Percentiles rank a stretch among this genome's conserved stretches.
Conservation (phyloP, 1,140 invertebrate genomes). For the Drosophila orosa region DNA sequence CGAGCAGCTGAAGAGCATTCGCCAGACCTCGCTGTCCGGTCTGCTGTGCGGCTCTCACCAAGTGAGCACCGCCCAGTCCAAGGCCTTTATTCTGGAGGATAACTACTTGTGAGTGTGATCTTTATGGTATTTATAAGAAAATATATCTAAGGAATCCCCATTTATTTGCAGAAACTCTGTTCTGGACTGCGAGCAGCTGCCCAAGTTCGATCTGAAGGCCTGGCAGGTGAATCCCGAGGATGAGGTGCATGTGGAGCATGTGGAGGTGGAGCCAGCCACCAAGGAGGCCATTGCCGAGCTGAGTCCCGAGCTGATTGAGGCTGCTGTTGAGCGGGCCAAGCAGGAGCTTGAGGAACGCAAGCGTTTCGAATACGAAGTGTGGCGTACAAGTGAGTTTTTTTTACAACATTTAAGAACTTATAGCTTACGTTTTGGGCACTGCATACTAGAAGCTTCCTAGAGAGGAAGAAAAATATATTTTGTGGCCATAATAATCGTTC, state of each 20-base stretch:
- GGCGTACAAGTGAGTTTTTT: conserved; percentile 84
- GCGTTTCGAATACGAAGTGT: conserved; percentile 91
- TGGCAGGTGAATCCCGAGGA: conserved; percentile 59
- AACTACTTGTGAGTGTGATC: conserved; percentile 89
- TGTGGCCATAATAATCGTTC: no score
- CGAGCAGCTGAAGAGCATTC: conserved; percentile 89
- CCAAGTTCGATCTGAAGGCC: conserved; percentile 86
- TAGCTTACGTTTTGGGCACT: rapidly evolving
- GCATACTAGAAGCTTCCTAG: no score
- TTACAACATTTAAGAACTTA: no score
- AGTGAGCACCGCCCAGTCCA: conserved; percentile 89
- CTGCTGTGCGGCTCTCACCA: conserved; percentile 80
- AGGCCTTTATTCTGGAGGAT: conserved; percentile 94
- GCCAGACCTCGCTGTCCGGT: conserved; percentile 85
- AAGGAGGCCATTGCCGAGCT: conserved; percentile 82
- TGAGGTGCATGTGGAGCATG: conserved; percentile 65
- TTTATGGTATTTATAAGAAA: not conserved
- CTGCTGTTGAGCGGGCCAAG: conserved; percentile 90
- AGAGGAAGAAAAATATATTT: no score
- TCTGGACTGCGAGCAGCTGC: conserved; percentile 90
- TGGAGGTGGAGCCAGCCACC: conserved; percentile 74
- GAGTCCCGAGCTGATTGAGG: conserved; percentile 85
- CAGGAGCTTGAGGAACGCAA: conserved; percentile 89
- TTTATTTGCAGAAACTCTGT: conserved; percentile 88
- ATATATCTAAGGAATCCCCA: not conserved